Evolutionary conservation across 2,113 vertebrate genomes (phyloP), one percentile per base, ranked within the genome.

Genomic region (Desmodus rotundus): DNA sequence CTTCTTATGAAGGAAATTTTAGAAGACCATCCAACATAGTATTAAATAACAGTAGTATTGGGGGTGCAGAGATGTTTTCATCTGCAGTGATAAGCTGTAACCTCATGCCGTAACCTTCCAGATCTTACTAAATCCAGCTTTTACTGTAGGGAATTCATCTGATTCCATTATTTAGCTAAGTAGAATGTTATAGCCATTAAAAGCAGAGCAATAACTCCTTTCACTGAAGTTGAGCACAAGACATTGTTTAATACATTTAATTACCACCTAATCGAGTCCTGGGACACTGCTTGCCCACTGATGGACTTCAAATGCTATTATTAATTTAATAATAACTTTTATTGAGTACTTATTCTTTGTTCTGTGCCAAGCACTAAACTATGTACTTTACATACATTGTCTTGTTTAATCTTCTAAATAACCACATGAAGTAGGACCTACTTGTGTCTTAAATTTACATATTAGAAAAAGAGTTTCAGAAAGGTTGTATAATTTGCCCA

Each of bases 261-360:
- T 97, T 97, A 97, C 52, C 90, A 96, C 33, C 45, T 92, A 97
- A 76, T 80, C 95, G 96, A 96, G 93, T 96, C 87, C 68, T 92
- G 80, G 96, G 84, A 96, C 89, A 89, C 61, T 76, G 84, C 70
- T 94, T 58, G 78, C 68, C 61, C 93, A 94, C 94, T 88, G 96
- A 96, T 96, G 95, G 95, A 95, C 93, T 97, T 97, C 88, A 77
- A 88, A 94, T 84, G 74, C 54, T 94, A 94, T 96, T 96, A 96
- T 91, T 97, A 94, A 97, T 93, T 96, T 96, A 97, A 94, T 97
- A 95, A 97, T 80, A 96, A 96, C 65, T 97, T 94, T 77, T 96
- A 96, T 43, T 91, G 93, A 91, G 70, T 89, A 93, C 58, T 82
- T 82, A 96, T 41, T 92, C 36, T 43, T 89, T 93, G 47, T 63